phyloP scores from a whole-genome alignment of 2,797 vertebrate genomes.

The Myioborus melanocephalus region DNA sequence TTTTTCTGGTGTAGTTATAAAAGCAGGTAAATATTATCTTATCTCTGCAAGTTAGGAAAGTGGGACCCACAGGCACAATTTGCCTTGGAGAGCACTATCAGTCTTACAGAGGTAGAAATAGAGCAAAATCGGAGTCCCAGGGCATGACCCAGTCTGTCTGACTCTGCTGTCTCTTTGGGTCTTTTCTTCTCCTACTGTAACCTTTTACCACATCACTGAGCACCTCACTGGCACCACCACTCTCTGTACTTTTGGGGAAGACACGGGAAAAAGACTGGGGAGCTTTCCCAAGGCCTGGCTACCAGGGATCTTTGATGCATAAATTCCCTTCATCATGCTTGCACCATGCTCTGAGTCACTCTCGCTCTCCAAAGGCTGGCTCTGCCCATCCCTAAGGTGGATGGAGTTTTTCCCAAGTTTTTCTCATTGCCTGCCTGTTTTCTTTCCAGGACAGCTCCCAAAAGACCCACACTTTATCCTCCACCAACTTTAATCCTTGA shows the following conservation, averaged over 20 bases:
- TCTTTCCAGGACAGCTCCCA: background rate
- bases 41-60: background rate
- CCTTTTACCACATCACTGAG: background rate
- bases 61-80: background rate
- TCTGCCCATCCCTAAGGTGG: background rate
- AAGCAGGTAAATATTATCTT: background rate
- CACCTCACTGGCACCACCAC: fast-evolving
- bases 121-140: background rate
- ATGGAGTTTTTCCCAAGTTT: background rate
- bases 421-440: background rate
- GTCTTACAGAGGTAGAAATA: background rate
- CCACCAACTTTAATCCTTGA: background rate
- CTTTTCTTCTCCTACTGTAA: background rate
- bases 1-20: background rate
- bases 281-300: background rate
- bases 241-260: background rate
- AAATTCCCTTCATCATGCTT: background rate
- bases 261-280: background rate
- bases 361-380: background rate
- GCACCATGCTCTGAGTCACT: background rate
- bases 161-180: background rate
- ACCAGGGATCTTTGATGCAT: background rate
- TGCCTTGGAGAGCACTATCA: background rate
- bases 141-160: background rate
- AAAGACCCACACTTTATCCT: background rate